Evolutionary conservation across 2,797 vertebrate genomes (phyloP), one percentile per base, ranked within the genome.

Genomic region (Telmatherina bonti): DNA sequence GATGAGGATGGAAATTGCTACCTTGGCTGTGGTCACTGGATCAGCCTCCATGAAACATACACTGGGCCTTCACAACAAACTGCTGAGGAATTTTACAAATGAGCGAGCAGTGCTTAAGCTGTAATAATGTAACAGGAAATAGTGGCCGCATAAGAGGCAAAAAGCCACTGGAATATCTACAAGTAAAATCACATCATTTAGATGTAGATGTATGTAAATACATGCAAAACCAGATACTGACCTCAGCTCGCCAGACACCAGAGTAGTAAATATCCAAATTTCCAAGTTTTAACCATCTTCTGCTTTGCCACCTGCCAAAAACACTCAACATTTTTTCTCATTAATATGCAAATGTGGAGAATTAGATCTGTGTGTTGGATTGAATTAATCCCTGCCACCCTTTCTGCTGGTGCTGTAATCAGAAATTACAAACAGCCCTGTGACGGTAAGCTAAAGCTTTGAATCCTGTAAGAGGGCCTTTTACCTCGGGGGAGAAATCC

Each of bases 331-430:
- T 82, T 87, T 90, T 82, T 91, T 90, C 90, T 94, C 85, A 94
- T 94, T 94, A 93, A 93, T 91, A 95, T 94, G 94, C 91, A 94
- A 94, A 95, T 95, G 80, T 85, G 70, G 80, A 85, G 90, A 92
- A 93, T 94, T 88, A 94, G 90, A 94, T 93, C 91, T 91, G 71
- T 80, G 79, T 78, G 76, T 76, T 89, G 91, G 93, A 93, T 93
- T 92, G 89, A 92, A 93, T 94, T 94, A 95, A 94, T 94, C 93
- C 92, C 87, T 79, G 85, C 88, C 86, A 84, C 92, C 90, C 81
- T 71, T 77, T 82, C 88, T 87, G 75, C 90, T 76, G 73, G 74
- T 89, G 87, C 89, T 92, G 91, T 94, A 93, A 94, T 93, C 92
- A 93, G 85, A 93, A 92, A 93, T 94, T 93, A 94, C 92, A 90